Evolutionary conservation across 1,140 invertebrate species (phyloP).

Genomic region (Brachionus rotundiformis): DNA sequence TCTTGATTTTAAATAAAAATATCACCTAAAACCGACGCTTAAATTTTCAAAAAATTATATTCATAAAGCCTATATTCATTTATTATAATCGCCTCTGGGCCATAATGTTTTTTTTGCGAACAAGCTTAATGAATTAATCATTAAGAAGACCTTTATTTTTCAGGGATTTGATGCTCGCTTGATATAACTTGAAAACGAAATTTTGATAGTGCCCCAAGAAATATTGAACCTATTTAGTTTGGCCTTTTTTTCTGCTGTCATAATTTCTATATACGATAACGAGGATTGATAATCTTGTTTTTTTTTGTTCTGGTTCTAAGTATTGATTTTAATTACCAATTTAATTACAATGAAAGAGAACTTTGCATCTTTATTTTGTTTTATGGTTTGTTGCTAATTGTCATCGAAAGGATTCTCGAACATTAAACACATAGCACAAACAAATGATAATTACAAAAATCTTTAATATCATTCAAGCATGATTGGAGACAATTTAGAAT

Average conservation of each 20-base stretch:
- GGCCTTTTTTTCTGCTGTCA: not conserved
- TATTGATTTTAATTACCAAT: constrained; percentile 38
- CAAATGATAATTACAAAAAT: constrained; percentile 30
- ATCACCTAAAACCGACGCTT: constrained; percentile 33
- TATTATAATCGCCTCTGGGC: not conserved
- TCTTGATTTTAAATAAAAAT: not conserved
- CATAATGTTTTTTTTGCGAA: not conserved
- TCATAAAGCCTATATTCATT: not conserved
- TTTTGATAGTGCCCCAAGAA: not conserved
- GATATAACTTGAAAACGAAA: not conserved
- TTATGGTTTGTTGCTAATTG: constrained; percentile 47
- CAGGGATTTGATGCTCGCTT: constrained; percentile 22
- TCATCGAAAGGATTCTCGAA: constrained; percentile 18
- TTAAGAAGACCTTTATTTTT: constrained; percentile 3
- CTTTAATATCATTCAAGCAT: constrained; percentile 40
- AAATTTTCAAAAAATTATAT: no score
- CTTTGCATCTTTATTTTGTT: constrained; percentile 18
- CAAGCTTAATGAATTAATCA: constrained; percentile 14
- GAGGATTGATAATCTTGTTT: constrained; percentile 41
- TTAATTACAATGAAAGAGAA: constrained; percentile 31
- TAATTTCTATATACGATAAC: constrained; percentile 11
- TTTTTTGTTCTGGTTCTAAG: not conserved
- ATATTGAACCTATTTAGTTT: not conserved
- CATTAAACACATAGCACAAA: constrained; percentile 42
- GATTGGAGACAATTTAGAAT: constrained; percentile 17